Percentiles rank a stretch among this genome's conserved stretches.
Evolutionary conservation across 2,888 invertebrate species (phyloP).

Genomic region (Tenthredo distinguenda): DNA sequence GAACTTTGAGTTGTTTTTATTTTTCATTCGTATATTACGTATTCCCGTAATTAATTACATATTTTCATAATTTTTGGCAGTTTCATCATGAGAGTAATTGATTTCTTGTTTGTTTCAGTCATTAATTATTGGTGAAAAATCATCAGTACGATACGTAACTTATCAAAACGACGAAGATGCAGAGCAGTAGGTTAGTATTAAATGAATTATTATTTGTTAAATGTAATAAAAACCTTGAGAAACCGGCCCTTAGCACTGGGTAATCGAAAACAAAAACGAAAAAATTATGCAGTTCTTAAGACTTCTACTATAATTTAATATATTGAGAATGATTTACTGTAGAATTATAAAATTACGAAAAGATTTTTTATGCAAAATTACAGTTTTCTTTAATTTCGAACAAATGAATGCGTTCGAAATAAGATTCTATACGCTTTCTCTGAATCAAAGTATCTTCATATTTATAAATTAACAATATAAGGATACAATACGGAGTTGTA

Average conservation of each 20-base stretch:
- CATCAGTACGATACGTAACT: slow-evolving; percentile 96
- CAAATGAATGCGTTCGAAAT: slow-evolving; percentile 49
- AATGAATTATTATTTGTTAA: slow-evolving; percentile 48
- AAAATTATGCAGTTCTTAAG: slow-evolving; percentile 36
- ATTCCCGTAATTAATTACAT: background rate
- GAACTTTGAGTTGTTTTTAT: background rate
- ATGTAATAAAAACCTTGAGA: background rate
- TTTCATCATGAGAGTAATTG: background rate
- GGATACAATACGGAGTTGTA: slow-evolving; percentile 23
- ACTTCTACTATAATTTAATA: background rate
- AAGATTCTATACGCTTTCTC: slow-evolving; percentile 61
- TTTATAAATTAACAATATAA: slow-evolving; percentile 32
- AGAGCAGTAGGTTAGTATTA: slow-evolving; percentile 78
- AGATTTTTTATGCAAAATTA: background rate
- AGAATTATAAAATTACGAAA: background rate
- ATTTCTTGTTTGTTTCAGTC: slow-evolving; percentile 83
- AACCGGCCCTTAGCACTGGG: background rate
- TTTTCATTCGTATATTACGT: background rate
- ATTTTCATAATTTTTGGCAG: background rate
- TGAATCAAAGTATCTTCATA: slow-evolving; percentile 58
- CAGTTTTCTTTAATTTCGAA: slow-evolving; percentile 54
- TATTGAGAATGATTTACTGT: slow-evolving; percentile 24
- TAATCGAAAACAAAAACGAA: slow-evolving; percentile 1
- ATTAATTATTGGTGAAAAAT: slow-evolving; percentile 93
- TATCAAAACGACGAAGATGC: slow-evolving; percentile 96